A percentile compares a stretch with the other conserved stretches of the same genome.
Conservation (phyloP, 2,113 vertebrate genomes). For the Geococcyx californianus region DNA sequence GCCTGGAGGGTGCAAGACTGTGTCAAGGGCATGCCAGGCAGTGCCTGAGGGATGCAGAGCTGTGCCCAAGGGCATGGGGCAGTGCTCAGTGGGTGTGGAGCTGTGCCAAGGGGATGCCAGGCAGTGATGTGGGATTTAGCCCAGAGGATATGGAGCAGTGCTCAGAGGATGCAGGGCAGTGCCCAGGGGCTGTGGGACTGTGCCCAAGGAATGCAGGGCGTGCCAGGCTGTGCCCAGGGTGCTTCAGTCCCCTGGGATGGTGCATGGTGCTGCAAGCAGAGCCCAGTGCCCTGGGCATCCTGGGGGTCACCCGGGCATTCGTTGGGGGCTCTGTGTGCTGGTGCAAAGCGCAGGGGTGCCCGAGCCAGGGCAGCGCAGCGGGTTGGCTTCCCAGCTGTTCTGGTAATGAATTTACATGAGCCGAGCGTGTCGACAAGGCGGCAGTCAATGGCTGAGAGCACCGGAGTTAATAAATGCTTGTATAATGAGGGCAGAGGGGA, state of each 20-base stretch:
- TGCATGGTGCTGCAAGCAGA: neutral
- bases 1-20: too few species aligned
- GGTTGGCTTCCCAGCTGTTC: conserved; percentile 68
- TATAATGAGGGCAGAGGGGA: conserved; percentile 64
- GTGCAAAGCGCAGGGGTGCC: neutral
- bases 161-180: too few species aligned
- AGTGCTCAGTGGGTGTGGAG: neutral
- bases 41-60: too few species aligned
- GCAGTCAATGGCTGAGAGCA: conserved; percentile 56
- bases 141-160: too few species aligned
- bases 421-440: conserved; percentile 55
- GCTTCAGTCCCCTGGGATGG: neutral
- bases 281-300: too few species aligned
- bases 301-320: neutral
- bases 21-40: too few species aligned
- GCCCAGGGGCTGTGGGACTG: neutral
- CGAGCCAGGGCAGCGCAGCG: neutral
- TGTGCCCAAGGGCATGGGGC: too few species aligned
- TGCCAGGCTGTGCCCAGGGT: neutral
- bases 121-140: neutral
- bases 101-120: too few species aligned
- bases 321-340: rapidly evolving
- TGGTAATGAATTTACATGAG: conserved; percentile 73
- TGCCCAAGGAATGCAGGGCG: too few species aligned
- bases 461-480: conserved; percentile 68